Conservation (phyloP, 2,113 vertebrate species). For the Typhlomys cinereus region DNA sequence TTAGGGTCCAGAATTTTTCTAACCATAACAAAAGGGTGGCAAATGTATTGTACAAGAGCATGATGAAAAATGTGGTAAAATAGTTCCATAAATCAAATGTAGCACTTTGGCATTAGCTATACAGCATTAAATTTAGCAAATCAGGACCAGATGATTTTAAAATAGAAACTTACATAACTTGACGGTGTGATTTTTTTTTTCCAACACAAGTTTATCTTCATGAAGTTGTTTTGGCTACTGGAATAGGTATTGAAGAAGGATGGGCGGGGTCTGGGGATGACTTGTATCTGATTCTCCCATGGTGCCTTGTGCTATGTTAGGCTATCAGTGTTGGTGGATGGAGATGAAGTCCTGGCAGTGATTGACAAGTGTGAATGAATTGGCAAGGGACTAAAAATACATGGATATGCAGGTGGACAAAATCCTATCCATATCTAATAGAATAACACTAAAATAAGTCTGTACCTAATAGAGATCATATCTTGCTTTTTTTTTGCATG, state of each 20-base stretch:
- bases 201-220: conserved; percentile 81
- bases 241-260: conserved; percentile 60
- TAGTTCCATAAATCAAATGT: conserved; percentile 90
- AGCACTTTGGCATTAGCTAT: conserved; percentile 84
- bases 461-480: neutral
- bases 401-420: conserved; percentile 13
- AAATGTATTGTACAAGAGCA: conserved; percentile 85
- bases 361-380: conserved; percentile 64
- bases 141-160: conserved; percentile 89
- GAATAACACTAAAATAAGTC: no score
- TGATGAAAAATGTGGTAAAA: conserved; percentile 88
- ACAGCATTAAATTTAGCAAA: conserved; percentile 88
- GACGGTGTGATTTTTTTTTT: conserved; percentile 62
- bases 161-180: conserved; percentile 90
- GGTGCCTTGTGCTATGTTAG: neutral
- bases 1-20: conserved; percentile 80
- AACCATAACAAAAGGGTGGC: conserved; percentile 81
- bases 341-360: conserved; percentile 37
- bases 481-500: no score
- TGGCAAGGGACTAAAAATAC: conserved; percentile 61
- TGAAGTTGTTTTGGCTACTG: conserved; percentile 80
- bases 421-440: no score
- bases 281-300: neutral
- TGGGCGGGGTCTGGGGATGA: neutral
- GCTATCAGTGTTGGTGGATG: neutral